Conservation (phyloP, 2,113 vertebrate genomes). For the Dicerorhinus sumatrensis region DNA sequence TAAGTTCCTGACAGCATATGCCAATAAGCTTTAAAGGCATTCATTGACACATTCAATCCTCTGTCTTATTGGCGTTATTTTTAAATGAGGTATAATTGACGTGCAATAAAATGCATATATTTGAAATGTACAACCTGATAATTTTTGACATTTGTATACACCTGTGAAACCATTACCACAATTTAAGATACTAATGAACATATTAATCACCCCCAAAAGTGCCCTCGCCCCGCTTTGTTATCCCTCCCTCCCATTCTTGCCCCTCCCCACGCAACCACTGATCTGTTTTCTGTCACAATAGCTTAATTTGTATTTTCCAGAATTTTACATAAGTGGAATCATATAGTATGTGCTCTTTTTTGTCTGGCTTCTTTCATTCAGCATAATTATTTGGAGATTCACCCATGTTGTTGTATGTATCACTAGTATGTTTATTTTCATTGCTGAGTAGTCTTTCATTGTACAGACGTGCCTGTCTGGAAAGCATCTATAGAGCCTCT, state of each 20-base stretch:
- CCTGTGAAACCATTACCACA: background rate
- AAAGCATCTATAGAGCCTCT: background rate
- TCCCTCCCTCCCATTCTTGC: background rate
- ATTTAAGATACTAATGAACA: conserved; percentile 36
- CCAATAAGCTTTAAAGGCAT: background rate
- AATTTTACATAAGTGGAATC: background rate
- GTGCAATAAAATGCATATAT: background rate
- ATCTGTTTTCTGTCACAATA: background rate
- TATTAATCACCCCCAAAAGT: background rate
- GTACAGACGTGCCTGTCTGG: background rate
- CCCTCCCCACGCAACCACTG: background rate
- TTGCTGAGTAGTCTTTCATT: background rate
- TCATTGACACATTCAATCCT: background rate
- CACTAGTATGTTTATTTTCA: background rate
- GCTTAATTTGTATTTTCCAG: background rate
- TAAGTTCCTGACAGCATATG: background rate
- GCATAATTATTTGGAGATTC: background rate
- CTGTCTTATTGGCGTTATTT: background rate
- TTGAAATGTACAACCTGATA: conserved; percentile 30
- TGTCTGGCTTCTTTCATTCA: background rate
- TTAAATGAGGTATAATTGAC: background rate
- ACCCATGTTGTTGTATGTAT: background rate
- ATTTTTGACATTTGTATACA: background rate
- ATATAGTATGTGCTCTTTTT: background rate
- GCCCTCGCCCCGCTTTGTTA: background rate